phyloP scores from a whole-genome alignment of 2,888 invertebrate genomes.

The Nomada ruficornis region DNA sequence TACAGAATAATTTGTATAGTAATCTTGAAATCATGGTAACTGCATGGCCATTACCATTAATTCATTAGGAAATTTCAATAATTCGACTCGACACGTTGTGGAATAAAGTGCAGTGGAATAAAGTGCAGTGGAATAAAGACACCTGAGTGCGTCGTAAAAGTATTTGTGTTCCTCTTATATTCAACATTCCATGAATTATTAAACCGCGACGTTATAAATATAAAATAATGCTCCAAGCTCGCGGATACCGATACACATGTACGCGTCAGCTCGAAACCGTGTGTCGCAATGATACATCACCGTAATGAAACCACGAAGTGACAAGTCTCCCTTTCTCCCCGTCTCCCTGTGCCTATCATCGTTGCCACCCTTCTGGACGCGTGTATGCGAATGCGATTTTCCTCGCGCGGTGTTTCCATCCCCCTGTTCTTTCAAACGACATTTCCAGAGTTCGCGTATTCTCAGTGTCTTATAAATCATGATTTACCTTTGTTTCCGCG shows the following conservation, averaged over 20 bases:
- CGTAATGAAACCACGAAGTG: slow-evolving; percentile 76
- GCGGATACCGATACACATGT: slow-evolving; percentile 20
- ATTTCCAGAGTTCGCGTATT: slow-evolving; percentile 65
- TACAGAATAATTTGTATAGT: too few relatives aligned
- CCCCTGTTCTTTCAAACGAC: slow-evolving; percentile 36
- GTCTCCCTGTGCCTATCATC: slow-evolving; percentile 1
- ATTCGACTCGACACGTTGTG: too few relatives aligned
- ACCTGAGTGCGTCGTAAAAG: not conserved
- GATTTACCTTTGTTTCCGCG: slow-evolving; percentile 73
- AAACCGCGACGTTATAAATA: slow-evolving; percentile 70
- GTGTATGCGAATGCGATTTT: slow-evolving; percentile 37
- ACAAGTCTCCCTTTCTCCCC: slow-evolving; percentile 48
- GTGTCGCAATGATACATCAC: slow-evolving; percentile 79
- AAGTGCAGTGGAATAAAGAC: too few relatives aligned
- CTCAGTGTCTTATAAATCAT: slow-evolving; percentile 75
- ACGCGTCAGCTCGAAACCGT: slow-evolving; percentile 24
- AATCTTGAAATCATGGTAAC: too few relatives aligned
- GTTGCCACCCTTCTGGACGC: slow-evolving; percentile 17
- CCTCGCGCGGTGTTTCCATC: slow-evolving; percentile 35
- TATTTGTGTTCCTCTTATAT: not conserved
- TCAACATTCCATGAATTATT: slow-evolving; percentile 75
- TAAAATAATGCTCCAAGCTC: slow-evolving; percentile 65
- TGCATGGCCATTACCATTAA: too few relatives aligned
- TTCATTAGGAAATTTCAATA: too few relatives aligned
- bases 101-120: not conserved